Evolutionary conservation across 2,888 invertebrate species (phyloP).

Genomic region (Poecilobothrus nobilitatus): DNA sequence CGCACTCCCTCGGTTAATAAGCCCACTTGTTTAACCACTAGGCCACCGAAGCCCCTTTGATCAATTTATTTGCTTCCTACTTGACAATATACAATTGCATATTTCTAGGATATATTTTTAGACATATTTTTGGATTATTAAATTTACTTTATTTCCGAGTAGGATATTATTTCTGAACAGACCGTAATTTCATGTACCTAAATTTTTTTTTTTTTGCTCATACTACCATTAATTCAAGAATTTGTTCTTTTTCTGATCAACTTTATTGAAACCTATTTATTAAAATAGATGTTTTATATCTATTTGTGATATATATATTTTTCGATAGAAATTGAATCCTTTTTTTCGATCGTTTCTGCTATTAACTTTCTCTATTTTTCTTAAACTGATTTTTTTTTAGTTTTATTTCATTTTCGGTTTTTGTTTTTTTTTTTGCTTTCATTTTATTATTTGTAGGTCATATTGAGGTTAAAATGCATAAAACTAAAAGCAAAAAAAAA

Average conservation of each 20-base stretch:
- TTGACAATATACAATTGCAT: too few species aligned
- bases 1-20: too few species aligned
- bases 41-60: too few species aligned
- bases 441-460: neutral
- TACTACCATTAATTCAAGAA: neutral
- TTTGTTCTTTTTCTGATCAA: neutral
- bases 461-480: conserved; percentile 1
- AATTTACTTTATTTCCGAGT: too few species aligned
- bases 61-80: too few species aligned
- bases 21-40: too few species aligned
- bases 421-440: neutral
- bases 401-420: too few species aligned
- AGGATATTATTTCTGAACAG: too few species aligned
- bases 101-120: too few species aligned
- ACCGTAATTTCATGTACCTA: too few species aligned
- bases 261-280: neutral
- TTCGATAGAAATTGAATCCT: neutral
- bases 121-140: too few species aligned
- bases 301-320: neutral
- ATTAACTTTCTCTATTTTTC: neutral
- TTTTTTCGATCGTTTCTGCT: neutral
- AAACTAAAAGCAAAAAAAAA: neutral
- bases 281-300: neutral
- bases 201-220: too few species aligned
- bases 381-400: neutral